These are phyloP conservation scores for Saturnia japonica DNA, from an alignment of 2,888 invertebrate species.

Conservation along the genomic window DNA sequence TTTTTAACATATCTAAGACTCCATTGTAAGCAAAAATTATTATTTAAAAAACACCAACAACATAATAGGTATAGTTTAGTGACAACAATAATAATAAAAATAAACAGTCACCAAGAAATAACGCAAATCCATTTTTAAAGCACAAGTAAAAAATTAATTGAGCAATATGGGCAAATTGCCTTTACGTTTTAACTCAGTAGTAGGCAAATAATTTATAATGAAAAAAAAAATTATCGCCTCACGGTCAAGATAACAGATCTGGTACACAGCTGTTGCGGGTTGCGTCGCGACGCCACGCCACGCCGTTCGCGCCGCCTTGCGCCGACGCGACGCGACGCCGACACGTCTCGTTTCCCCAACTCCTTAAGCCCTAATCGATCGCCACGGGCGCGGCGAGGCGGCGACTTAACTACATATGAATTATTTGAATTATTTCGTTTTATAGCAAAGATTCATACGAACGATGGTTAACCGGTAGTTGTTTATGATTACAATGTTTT, in stretches of 20 bases:
- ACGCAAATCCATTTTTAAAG: slow-evolving; percentile 9
- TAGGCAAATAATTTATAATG: slow-evolving; percentile 47
- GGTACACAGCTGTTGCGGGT: slow-evolving; percentile 73
- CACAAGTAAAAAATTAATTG: slow-evolving; percentile 14
- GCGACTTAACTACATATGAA: slow-evolving; percentile 20
- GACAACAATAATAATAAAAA: background rate
- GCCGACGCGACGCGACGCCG: slow-evolving; percentile 43
- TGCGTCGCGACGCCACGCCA: slow-evolving; percentile 50
- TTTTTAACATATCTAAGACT: background rate
- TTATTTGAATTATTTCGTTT: background rate
- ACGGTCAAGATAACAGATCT: slow-evolving; percentile 76
- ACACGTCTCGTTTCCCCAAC: slow-evolving; percentile 49
- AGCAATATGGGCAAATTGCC: slow-evolving; percentile 20
- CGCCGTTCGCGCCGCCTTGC: slow-evolving; percentile 7
- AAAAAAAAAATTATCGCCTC: slow-evolving; percentile 65
- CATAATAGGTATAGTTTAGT: slow-evolving; percentile 1
- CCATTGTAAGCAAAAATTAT: background rate
- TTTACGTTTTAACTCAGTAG: slow-evolving; percentile 29
- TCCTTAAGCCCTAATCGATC: slow-evolving; percentile 65
- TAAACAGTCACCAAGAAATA: slow-evolving; percentile 7
- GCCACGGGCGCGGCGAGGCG: too few species aligned
- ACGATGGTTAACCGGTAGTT: background rate
- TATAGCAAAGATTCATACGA: slow-evolving; percentile 4
- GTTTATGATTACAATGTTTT: background rate
- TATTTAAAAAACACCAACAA: background rate